These are phyloP conservation scores for Leptopilina clavipes DNA, from an alignment of 1,140 invertebrate genomes.

Conservation along the genomic window DNA sequence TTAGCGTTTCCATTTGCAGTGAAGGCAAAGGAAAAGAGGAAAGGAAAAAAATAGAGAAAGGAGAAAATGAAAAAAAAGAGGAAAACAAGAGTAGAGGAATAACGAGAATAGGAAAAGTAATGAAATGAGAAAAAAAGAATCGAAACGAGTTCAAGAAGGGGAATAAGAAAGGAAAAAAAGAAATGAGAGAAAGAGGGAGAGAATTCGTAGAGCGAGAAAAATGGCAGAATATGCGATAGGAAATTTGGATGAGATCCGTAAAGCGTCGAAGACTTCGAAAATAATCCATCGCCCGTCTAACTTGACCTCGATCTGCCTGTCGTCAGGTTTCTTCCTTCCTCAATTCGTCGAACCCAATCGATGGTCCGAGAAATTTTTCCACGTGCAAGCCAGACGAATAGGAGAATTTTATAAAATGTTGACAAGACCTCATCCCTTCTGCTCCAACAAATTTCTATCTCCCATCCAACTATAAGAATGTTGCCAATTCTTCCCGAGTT, in stretches of 20 bases:
- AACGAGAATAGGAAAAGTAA: not conserved
- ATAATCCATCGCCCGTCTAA: conserved; percentile 47
- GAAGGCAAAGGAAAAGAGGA: not conserved
- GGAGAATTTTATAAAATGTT: conserved; percentile 29
- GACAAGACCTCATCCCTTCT: conserved; percentile 22
- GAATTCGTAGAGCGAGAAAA: conserved; percentile 13
- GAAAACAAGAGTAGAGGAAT: not conserved
- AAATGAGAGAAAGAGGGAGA: not conserved
- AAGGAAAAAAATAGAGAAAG: not conserved
- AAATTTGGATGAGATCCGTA: conserved; percentile 33
- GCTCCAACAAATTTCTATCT: conserved; percentile 9
- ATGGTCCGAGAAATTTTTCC: conserved; percentile 34
- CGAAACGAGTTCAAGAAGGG: not conserved
- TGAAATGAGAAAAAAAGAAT: not conserved
- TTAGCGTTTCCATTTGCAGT: conserved; percentile 7
- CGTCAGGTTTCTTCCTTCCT: conserved; percentile 28
- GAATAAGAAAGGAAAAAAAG: not conserved
- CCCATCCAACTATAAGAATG: not conserved
- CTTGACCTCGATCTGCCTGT: conserved; percentile 44
- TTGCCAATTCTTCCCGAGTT: not conserved
- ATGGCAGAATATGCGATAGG: conserved; percentile 12
- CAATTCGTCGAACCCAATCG: conserved; percentile 41
- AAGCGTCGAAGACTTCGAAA: conserved; percentile 38
- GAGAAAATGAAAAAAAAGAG: not conserved
- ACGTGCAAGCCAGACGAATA: conserved; percentile 27